phyloP scores from a whole-genome alignment of 2,888 invertebrate species.

The Zygothrica quintamaculata region DNA sequence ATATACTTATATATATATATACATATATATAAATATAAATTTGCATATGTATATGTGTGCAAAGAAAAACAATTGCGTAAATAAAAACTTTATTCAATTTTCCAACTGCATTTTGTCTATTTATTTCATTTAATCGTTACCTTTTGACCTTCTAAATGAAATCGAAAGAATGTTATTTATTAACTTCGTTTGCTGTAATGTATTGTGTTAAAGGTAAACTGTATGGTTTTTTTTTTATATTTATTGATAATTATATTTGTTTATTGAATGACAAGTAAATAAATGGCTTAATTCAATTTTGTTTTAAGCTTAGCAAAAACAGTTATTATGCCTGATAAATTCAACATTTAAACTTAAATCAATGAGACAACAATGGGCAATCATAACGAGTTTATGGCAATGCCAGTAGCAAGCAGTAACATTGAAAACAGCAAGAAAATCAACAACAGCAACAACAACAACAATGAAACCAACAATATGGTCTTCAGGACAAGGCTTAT shows the following conservation, averaged over 20 bases:
- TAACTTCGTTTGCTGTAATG: too few relatives aligned
- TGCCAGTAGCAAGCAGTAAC: slow-evolving; percentile 32
- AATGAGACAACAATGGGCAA: slow-evolving; percentile 46
- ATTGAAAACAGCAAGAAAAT: too few relatives aligned
- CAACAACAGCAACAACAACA: slow-evolving; percentile 29
- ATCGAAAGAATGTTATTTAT: not conserved
- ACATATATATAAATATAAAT: slow-evolving; percentile 23
- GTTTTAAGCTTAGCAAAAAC: slow-evolving; percentile 42
- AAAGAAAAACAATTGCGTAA: slow-evolving; percentile 49
- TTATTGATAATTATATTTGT: slow-evolving; percentile 4
- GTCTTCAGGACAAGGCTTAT: slow-evolving; percentile 69
- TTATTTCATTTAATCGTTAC: slow-evolving; percentile 1
- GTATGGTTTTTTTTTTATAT: slow-evolving; percentile 6
- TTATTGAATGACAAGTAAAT: not conserved
- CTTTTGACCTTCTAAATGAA: not conserved
- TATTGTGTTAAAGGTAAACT: slow-evolving; percentile 24
- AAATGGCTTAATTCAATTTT: slow-evolving; percentile 38
- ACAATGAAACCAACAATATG: slow-evolving; percentile 33
- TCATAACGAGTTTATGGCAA: slow-evolving; percentile 63
- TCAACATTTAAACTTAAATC: slow-evolving; percentile 66
- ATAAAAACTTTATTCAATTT: slow-evolving; percentile 65
- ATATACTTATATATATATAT: slow-evolving; percentile 41
- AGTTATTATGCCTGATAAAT: slow-evolving; percentile 30
- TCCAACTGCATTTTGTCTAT: slow-evolving; percentile 38
- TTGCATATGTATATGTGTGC: slow-evolving; percentile 36